Base-by-base conservation (phyloP, 2,113 vertebrate species). In the Hippocampus comes region DNA sequence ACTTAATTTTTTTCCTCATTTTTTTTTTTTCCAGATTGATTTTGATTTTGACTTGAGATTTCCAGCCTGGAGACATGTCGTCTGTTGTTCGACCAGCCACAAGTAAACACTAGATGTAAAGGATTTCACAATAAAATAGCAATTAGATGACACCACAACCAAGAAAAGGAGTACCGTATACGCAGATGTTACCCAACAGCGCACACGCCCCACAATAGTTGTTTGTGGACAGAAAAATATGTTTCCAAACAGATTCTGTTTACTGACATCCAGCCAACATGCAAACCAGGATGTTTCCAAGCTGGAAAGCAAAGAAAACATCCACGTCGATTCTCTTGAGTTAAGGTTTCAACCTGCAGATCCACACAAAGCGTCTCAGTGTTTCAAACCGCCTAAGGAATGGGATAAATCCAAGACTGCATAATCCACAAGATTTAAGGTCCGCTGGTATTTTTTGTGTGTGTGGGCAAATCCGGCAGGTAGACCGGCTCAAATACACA, bases 321-420 rank as follows among this genome's bases (percentile, higher is more conserved):
- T n/a, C 20, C 64, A 51, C 38, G 18, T 55, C 78, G 46, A 63
- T 49, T 67, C 56, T 55, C 12, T 66, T 15, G 67, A 72, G 11
- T 63, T 18, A 18, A 74, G 51, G 75, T 51, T 84, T 48, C 41
- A 43, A 79, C 78, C 75, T 71, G 30, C 43, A 61, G 69, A 67
- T 72, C 72, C 65, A 78, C 78, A 90, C 89, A 86, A 89, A 81
- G 84, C 75, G 60, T 67, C 76, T 71, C 77, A 85, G 71, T 87
- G 78, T 90, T 81, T 83, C 65, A 41, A 55, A 55, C 74, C 27
- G 64, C 75, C 73, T n/a, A 20, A 79, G 78, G 80, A 86, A 84
- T 79, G 79, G 71, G 78, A 74, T 80, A 67, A 78, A 10, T 79
- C 68, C 51, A 72, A 75, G 68, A 59, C 71, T 72, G 69, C 74